Evolutionary conservation across 2,113 vertebrate genomes (phyloP).

Genomic region (Tragelaphus scriptus): DNA sequence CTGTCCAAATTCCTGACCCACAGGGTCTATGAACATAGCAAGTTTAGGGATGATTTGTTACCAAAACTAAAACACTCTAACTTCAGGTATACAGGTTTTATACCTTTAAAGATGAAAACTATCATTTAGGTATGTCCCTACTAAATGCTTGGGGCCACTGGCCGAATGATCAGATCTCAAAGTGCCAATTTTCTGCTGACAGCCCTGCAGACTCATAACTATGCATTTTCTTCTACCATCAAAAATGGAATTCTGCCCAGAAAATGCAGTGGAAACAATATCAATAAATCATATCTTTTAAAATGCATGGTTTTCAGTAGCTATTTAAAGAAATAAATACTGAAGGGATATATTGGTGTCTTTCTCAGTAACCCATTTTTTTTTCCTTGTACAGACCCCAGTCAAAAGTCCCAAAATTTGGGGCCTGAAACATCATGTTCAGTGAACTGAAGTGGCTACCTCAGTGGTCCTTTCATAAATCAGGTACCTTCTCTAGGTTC

Average conservation of each 20-base stretch:
- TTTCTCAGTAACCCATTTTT: not conserved
- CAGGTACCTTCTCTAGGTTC: not conserved
- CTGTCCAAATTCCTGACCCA: constrained; percentile 16
- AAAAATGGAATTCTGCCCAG: not conserved
- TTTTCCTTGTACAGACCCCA: not conserved
- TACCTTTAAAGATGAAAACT: constrained; percentile 25
- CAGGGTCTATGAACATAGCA: not conserved
- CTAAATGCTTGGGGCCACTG: not conserved
- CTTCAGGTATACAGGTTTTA: not conserved
- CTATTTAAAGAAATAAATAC: not conserved
- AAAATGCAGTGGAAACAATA: not conserved
- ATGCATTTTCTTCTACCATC: constrained; percentile 9
- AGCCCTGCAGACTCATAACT: not conserved
- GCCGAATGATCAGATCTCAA: not conserved
- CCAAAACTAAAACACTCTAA: not conserved
- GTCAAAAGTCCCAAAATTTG: not conserved
- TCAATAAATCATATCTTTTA: not conserved
- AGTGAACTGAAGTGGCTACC: not conserved
- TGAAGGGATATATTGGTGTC: not conserved
- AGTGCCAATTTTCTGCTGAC: not conserved
- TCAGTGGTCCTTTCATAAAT: not conserved
- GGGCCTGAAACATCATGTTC: not conserved
- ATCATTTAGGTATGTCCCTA: not conserved
- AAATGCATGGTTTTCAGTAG: not conserved
- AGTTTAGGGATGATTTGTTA: not conserved